A percentile compares a stretch with the other conserved stretches of the same genome.
Conservation (phyloP, 2,113 vertebrate genomes). For the Trichomycterus rosablanca region DNA sequence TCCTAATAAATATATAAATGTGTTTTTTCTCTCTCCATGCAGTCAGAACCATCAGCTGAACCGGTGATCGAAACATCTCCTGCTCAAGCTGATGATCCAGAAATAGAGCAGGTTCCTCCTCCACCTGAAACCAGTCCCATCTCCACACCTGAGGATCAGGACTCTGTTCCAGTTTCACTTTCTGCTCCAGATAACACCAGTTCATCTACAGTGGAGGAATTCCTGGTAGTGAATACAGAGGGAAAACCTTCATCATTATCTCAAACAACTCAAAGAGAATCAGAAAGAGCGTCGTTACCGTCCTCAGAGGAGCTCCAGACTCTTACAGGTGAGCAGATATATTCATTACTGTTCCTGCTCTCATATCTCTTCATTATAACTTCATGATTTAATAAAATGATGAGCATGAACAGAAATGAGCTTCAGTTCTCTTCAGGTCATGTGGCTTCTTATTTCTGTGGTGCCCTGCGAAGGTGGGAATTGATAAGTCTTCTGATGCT, state of each 20-base stretch:
- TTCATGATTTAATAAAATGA: too few species aligned
- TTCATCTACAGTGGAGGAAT: not conserved
- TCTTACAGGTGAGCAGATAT: slow-evolving; percentile 7
- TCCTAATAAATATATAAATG: too few species aligned
- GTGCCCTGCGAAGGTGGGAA: too few species aligned
- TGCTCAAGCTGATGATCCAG: not conserved
- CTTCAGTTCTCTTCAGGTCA: too few species aligned
- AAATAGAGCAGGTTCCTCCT: too few species aligned
- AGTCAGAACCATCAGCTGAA: not conserved
- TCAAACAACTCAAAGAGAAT: not conserved
- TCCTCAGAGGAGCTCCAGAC: not conserved
- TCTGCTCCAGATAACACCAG: slow-evolving; percentile 6
- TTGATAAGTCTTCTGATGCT: too few species aligned
- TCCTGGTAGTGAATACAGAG: not conserved
- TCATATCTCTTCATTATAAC: too few species aligned
- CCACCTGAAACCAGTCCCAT: not conserved
- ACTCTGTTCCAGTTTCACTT: too few species aligned
- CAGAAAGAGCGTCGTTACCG: not conserved
- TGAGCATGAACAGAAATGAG: too few species aligned
- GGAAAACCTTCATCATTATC: not conserved
- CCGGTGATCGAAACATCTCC: too few species aligned
- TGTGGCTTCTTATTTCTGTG: too few species aligned
- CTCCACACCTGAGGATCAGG: not conserved
- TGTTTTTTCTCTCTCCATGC: not conserved
- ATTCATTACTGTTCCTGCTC: too few species aligned